These are phyloP conservation scores for Stegodyphus dumicola DNA, from an alignment of 1,140 invertebrate genomes.

Conservation along the genomic window DNA sequence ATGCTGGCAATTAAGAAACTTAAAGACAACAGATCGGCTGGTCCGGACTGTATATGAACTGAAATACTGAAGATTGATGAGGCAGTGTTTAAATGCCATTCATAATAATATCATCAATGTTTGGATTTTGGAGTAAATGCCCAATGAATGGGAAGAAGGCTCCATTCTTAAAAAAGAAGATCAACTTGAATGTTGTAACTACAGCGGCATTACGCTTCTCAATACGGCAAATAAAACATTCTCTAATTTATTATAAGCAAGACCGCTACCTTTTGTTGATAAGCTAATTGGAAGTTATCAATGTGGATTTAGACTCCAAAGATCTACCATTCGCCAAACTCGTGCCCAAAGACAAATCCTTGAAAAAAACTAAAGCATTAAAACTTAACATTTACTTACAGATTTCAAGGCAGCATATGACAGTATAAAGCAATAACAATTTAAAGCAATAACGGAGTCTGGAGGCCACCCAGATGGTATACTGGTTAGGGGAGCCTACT, in stretches of 20 bases:
- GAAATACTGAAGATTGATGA: constrained; percentile 9
- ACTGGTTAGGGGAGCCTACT: too few species aligned
- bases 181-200: constrained; percentile 33
- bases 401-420: constrained; percentile 2
- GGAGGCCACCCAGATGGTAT: too few species aligned
- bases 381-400: constrained; percentile 25
- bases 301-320: neutral
- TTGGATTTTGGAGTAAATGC: neutral
- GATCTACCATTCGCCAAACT: constrained; percentile 22
- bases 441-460: neutral
- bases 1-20: constrained; percentile 28
- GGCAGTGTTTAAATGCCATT: constrained; percentile 5
- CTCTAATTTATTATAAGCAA: constrained; percentile 2
- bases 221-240: constrained; percentile 27
- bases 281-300: constrained; percentile 20
- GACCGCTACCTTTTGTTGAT: neutral
- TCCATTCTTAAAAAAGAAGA: constrained; percentile 36
- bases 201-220: constrained; percentile 23
- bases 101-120: neutral
- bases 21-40: constrained; percentile 14
- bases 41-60: constrained; percentile 1
- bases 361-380: constrained; percentile 29
- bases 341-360: constrained; percentile 27
- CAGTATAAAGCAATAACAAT: neutral
- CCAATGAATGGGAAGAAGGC: constrained; percentile 20